Percentiles rank a stretch among this genome's conserved stretches.
Conservation (phyloP, 2,888 invertebrate species). For the Caenorhabditis sulstoni region DNA sequence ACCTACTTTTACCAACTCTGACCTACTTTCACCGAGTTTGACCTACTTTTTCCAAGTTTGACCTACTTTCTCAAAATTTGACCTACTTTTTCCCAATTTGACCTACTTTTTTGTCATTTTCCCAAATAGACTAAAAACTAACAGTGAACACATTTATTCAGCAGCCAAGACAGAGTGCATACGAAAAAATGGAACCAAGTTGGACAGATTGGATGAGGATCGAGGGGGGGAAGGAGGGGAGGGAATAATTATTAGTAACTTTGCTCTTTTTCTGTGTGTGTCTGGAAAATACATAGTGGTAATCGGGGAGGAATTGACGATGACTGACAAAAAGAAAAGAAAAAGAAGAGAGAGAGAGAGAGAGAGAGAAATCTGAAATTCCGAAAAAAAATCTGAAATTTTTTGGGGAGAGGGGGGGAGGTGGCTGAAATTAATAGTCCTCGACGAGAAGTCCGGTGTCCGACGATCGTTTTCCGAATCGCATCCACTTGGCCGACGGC, state of each 20-base stretch:
- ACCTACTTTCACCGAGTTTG: too few relatives aligned
- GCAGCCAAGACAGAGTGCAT: not conserved
- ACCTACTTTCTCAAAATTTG: too few relatives aligned
- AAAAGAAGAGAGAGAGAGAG: not conserved
- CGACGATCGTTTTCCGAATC: conserved; percentile 72
- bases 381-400: not conserved
- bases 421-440: conserved; percentile 11
- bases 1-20: too few relatives aligned
- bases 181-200: not conserved
- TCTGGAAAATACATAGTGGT: too few relatives aligned
- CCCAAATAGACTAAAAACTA: too few relatives aligned
- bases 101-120: too few relatives aligned
- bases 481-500: conserved; percentile 77
- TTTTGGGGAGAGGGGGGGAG: not conserved
- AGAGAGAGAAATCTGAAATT: not conserved
- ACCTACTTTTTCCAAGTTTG: too few relatives aligned
- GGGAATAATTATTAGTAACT: not conserved
- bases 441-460: conserved; percentile 26
- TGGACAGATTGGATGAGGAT: conserved; percentile 1
- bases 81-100: too few relatives aligned
- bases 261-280: too few relatives aligned
- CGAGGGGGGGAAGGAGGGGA: conserved; percentile 9
- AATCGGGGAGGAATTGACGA: conserved; percentile 1
- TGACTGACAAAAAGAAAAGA: not conserved
- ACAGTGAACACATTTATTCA: conserved; percentile 38